Conservation (phyloP, 2,113 vertebrate genomes). For the Calidris pygmaea region DNA sequence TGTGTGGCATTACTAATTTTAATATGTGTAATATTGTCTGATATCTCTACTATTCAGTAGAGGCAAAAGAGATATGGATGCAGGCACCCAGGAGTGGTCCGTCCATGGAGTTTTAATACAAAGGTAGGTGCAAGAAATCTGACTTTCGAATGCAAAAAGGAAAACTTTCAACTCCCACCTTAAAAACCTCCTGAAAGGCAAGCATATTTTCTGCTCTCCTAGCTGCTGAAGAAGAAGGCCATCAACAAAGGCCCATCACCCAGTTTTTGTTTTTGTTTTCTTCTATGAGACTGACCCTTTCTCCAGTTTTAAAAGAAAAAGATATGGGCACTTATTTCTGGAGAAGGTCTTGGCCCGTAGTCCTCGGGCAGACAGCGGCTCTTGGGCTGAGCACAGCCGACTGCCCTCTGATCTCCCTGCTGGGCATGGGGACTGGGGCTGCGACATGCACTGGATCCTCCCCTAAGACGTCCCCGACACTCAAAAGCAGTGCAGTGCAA, state of each 20-base stretch:
- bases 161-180: neutral
- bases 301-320: neutral
- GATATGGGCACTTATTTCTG: neutral
- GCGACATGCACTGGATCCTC: neutral
- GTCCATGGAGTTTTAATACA: neutral
- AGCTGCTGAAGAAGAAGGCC: neutral
- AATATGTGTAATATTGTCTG: neutral
- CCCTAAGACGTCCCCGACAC: no score
- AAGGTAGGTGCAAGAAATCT: neutral
- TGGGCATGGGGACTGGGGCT: fast-evolving
- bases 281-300: neutral
- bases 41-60: neutral
- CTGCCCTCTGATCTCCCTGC: neutral
- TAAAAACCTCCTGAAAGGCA: neutral
- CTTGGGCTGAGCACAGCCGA: neutral
- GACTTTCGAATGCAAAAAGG: neutral
- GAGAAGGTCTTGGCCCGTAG: neutral
- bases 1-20: neutral
- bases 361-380: neutral
- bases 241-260: neutral
- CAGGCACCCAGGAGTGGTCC: neutral
- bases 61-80: neutral
- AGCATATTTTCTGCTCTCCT: neutral
- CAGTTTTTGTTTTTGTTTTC: neutral
- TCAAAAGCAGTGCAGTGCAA: neutral